Evolutionary conservation across 2,113 vertebrate species (phyloP), one percentile per base, ranked within the genome.

Genomic region (Cichladusa arquata): DNA sequence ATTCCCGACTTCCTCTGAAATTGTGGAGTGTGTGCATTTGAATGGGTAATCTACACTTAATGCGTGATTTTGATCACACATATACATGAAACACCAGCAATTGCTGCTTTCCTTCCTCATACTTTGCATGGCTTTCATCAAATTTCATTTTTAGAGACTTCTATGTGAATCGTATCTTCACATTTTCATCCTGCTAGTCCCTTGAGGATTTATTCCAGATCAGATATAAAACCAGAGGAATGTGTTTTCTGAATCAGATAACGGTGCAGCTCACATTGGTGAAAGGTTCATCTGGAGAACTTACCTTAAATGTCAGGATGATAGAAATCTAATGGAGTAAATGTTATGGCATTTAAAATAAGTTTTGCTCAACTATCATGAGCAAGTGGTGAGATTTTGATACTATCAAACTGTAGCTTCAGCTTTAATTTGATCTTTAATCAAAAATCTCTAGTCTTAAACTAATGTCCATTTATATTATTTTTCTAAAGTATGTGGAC

Each of bases 161-260:
- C 20, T 47, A 5, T 60, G 38, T 84, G 65, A 94, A 84, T 56
- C 60, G 40, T 81, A 64, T 71, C 60, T 31, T 89, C 65, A 58
- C n/a, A 48, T 90, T 81, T 86, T 78, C 58, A 53, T 82, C 54
- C 33, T 76, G 15, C 54, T 86, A 86, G 60, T 67, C 26, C 33
- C 19, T 67, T 62, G 54, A 56, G 9, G 38, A 77, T 88, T 95
- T 86, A 40, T 86, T 91, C 64, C 71, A 94, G 62, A 93, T 90
- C 54, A 91, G 85, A 93, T 86, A 66, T 47, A 92, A 88, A 91
- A 48, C 42, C 74, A 66, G 84, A 92, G 38, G 13, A 93, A 60
- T 0, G 3, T 70, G 22, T 71, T 92, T 91, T 93, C 67, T 93
- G 38, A 80, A 74, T 78, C 54, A 90, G 88, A 88, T 91, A 80